Percentiles rank a stretch among this genome's conserved stretches.
Evolutionary conservation across 2,888 invertebrate genomes (phyloP).

Genomic region (Carterocephalus palaemon): DNA sequence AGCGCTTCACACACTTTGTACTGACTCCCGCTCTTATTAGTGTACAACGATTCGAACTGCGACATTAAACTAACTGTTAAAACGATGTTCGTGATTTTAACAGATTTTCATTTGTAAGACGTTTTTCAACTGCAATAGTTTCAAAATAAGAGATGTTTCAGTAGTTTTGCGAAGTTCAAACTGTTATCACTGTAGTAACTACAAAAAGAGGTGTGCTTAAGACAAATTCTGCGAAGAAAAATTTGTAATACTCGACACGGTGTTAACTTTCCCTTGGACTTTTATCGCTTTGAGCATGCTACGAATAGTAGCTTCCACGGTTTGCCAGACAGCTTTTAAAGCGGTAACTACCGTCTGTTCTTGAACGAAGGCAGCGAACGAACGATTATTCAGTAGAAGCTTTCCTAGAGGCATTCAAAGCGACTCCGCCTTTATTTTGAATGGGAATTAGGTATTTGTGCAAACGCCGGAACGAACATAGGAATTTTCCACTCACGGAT

Average conservation of each 20-base stretch:
- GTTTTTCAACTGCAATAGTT: slow-evolving; percentile 1
- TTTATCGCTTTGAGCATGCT: slow-evolving; percentile 22
- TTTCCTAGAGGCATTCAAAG: slow-evolving; percentile 1
- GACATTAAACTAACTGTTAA: slow-evolving; percentile 39
- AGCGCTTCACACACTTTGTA: slow-evolving; percentile 36
- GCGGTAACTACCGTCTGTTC: slow-evolving; percentile 15
- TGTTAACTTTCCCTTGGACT: slow-evolving; percentile 18
- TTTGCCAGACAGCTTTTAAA: slow-evolving; percentile 12
- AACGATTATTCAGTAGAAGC: slow-evolving; percentile 14
- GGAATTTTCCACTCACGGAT: slow-evolving; percentile 60
- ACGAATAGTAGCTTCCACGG: slow-evolving; percentile 11
- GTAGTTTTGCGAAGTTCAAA: slow-evolving; percentile 9
- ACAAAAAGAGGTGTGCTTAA: slow-evolving; percentile 16
- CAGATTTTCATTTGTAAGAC: slow-evolving; percentile 22
- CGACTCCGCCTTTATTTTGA: slow-evolving; percentile 15
- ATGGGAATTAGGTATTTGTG: slow-evolving; percentile 12
- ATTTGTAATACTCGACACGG: slow-evolving; percentile 22
- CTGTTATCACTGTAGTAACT: slow-evolving; percentile 14
- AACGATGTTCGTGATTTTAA: slow-evolving; percentile 32
- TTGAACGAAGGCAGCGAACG: slow-evolving; percentile 10
- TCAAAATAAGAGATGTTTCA: slow-evolving; percentile 1
- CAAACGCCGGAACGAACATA: slow-evolving; percentile 24
- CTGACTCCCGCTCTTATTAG: slow-evolving; percentile 54
- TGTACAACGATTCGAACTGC: slow-evolving; percentile 44
- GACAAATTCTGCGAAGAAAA: slow-evolving; percentile 20